phyloP scores from a whole-genome alignment of 2,888 invertebrate genomes.

The Siphonodentalium dalli region DNA sequence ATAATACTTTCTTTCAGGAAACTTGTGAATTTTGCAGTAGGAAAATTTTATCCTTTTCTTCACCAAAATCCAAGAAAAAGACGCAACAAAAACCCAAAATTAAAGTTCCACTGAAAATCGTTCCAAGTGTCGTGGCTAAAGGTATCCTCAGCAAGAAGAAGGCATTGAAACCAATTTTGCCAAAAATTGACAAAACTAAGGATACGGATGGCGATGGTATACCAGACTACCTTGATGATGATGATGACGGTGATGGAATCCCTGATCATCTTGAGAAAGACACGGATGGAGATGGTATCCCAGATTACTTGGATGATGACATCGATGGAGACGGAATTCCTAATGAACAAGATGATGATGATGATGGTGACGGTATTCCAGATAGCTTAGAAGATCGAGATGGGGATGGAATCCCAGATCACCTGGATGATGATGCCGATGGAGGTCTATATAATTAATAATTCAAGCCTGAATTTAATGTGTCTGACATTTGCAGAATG shows the following conservation, averaged over 20 bases:
- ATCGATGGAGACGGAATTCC: conserved; percentile 55
- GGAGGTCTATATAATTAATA: conserved; percentile 45
- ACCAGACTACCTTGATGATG: conserved; percentile 41
- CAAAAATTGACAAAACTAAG: conserved; percentile 33
- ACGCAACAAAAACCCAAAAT: conserved; percentile 1
- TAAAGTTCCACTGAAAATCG: conserved; percentile 7
- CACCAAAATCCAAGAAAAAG: conserved; percentile 1
- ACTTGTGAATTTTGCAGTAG: conserved; percentile 45
- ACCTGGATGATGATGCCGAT: conserved; percentile 48
- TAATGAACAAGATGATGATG: conserved; percentile 43
- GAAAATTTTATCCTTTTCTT: conserved; percentile 38
- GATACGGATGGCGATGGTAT: conserved; percentile 43
- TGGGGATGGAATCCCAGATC: conserved; percentile 60
- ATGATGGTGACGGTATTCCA: conserved; percentile 38
- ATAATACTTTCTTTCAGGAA: conserved; percentile 30
- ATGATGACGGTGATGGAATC: conserved; percentile 45
- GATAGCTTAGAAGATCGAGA: conserved; percentile 38
- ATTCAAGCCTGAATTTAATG: too few relatives aligned
- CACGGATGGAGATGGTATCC: conserved; percentile 56
- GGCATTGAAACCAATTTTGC: conserved; percentile 36
- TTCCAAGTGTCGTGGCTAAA: conserved; percentile 11
- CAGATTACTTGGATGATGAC: conserved; percentile 48
- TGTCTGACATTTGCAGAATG: conserved; percentile 31
- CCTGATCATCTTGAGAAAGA: conserved; percentile 46
- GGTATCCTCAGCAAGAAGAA: conserved; percentile 21